Base-by-base conservation (phyloP, 92 coral and sea anemone species). In the Epizoanthus ramosus region DNA sequence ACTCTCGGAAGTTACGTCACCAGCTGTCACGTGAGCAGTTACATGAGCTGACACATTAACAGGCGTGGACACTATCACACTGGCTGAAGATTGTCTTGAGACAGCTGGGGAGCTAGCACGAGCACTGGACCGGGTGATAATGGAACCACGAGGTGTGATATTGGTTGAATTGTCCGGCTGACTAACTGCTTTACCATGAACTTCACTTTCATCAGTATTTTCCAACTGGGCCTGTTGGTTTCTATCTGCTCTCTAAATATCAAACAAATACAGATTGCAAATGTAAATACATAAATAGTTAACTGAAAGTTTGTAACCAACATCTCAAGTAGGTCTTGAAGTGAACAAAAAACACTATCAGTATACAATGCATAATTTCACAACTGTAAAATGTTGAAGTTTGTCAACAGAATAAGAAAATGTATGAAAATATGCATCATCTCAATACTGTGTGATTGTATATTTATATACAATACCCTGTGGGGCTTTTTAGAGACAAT, bases 51-150 rank as follows among this genome's bases (percentile, higher is more conserved):
- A 33, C 57, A 61, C 61, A 25, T 68, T 75, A 57, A 66, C 69
- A 65, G 90, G 57, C 61, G 84, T 41, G 60, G 89, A 66, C 16
- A 81, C 63, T 58, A 74, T 43, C 45, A 79, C 57, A 28, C 76
- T 67, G 13, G 88, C 16, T 58, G 79, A 3, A 47, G 67, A 43
- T 5, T 35, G 71, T 35, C 77, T 68, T 39, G 80, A 67, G 15
- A 67, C 71, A 63, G 85, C 73, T 63, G 82, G 82, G 16, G 82
- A 77, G 47, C 17, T 4, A n/a, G 82, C 82, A 13, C 71, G 82
- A 16, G 82, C 82, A 39, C 57, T 41, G 17, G 82, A 60, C 14
- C 82, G 82, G 22, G 82, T 77, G 66, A 77, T 77, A 41, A 77
- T 77, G 54, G 82, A 77, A 14, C 57, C 82, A 15, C 82, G 82